Conservation (phyloP, 2,113 vertebrate species). For the Leucoraja erinaceus region DNA sequence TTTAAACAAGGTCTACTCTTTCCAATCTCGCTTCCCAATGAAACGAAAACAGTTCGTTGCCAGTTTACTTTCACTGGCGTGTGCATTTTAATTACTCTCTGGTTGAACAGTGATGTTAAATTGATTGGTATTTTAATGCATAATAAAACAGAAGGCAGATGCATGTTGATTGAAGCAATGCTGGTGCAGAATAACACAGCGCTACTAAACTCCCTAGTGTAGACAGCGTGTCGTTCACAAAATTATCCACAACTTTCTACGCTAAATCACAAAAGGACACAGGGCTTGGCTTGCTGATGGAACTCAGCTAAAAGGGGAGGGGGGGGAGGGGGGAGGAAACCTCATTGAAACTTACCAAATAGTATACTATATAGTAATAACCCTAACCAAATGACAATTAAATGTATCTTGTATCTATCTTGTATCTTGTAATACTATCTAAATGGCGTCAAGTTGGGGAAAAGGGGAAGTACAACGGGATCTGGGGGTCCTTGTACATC, state of each 20-base stretch:
- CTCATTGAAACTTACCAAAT: too few species aligned
- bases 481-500: too few species aligned
- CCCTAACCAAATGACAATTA: too few species aligned
- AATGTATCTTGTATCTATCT: too few species aligned
- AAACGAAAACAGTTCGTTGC: conserved; percentile 31
- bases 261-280: too few species aligned
- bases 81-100: conserved; percentile 34
- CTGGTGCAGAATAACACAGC: background rate
- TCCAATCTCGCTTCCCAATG: background rate
- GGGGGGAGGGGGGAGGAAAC: too few species aligned
- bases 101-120: conserved; percentile 4
- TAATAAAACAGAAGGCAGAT: conserved; percentile 33
- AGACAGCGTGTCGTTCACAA: background rate
- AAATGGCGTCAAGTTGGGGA: too few species aligned
- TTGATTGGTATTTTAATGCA: conserved; percentile 35
- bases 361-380: too few species aligned
- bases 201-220: background rate
- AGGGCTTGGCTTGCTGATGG: too few species aligned
- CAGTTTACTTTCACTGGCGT: conserved; percentile 23
- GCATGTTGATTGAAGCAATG: background rate
- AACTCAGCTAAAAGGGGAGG: too few species aligned
- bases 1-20: background rate
- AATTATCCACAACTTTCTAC: background rate
- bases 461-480: too few species aligned
- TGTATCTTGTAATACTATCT: too few species aligned